Percentiles rank a stretch among this genome's conserved stretches.
Evolutionary conservation across 1,140 invertebrate genomes (phyloP).

Genomic region (Maniola jurtina): DNA sequence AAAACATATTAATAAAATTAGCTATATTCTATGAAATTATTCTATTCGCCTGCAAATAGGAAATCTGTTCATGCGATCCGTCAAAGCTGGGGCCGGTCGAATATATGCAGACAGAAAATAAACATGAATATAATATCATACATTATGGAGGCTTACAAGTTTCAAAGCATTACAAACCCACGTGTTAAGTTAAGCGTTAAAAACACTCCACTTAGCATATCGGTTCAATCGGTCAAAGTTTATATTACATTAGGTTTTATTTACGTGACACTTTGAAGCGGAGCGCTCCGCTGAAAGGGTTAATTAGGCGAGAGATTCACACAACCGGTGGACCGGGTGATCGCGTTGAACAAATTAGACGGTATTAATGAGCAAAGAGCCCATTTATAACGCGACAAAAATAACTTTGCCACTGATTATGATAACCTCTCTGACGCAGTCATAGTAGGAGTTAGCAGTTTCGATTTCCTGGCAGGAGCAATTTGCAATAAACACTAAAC

Average conservation of each 20-base stretch:
- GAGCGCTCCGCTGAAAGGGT: constrained; percentile 59
- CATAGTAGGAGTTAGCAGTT: too few relatives aligned
- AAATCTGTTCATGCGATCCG: too few relatives aligned
- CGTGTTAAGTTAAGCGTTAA: constrained; percentile 46
- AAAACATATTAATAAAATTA: too few relatives aligned
- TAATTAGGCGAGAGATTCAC: constrained; percentile 74
- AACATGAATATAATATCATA: neutral
- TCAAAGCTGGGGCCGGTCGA: too few relatives aligned
- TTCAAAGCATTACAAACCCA: constrained; percentile 27
- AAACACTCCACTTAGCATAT: constrained; percentile 59
- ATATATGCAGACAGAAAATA: neutral
- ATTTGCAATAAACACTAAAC: too few relatives aligned
- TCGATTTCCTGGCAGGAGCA: too few relatives aligned
- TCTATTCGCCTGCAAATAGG: too few relatives aligned
- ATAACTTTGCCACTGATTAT: constrained; percentile 1
- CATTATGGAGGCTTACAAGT: constrained; percentile 1
- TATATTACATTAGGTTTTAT: constrained; percentile 53
- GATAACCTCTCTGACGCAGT: too few relatives aligned
- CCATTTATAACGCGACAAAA: constrained; percentile 46
- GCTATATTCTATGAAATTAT: too few relatives aligned
- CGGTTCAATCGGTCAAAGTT: constrained; percentile 48
- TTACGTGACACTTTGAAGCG: constrained; percentile 66
- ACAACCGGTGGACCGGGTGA: constrained; percentile 54
- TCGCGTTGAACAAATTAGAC: constrained; percentile 72
- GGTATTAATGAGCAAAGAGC: constrained; percentile 69